phyloP scores from a whole-genome alignment of 2,113 vertebrate species.

The Rhizomys pruinosus region DNA sequence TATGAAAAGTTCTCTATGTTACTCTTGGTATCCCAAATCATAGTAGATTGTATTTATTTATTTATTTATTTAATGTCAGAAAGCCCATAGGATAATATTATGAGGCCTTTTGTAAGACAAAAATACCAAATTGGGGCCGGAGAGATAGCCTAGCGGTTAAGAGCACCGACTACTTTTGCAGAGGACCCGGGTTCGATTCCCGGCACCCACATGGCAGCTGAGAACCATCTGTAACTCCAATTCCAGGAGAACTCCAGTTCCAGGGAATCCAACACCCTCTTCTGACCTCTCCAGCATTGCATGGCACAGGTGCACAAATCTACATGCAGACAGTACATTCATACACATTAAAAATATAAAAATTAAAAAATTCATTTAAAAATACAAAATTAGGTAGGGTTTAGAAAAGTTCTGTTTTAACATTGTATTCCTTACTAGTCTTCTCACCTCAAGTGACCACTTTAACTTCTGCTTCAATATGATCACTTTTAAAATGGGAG shows the following conservation, averaged over 20 bases:
- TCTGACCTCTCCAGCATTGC: no score
- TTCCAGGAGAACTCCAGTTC: no score
- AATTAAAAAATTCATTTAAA: no score
- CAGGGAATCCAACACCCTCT: no score
- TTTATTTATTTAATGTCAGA: background rate
- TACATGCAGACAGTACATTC: no score
- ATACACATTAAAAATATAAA: no score
- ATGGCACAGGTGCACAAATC: no score
- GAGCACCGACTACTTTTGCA: no score
- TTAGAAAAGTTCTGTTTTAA: background rate
- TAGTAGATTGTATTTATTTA: background rate
- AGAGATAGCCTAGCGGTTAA: no score
- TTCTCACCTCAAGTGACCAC: background rate
- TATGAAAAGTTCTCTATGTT: background rate
- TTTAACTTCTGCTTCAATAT: background rate
- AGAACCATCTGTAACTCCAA: no score
- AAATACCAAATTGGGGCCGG: constrained; percentile 14
- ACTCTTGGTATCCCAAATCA: background rate
- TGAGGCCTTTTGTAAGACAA: background rate
- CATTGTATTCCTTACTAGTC: background rate
- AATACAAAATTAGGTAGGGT: background rate
- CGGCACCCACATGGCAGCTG: no score
- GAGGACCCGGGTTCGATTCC: no score
- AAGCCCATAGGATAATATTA: background rate
- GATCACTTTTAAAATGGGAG: constrained; percentile 31